Conservation (phyloP, 2,888 invertebrate genomes). For the Acrobeloides nanus region DNA sequence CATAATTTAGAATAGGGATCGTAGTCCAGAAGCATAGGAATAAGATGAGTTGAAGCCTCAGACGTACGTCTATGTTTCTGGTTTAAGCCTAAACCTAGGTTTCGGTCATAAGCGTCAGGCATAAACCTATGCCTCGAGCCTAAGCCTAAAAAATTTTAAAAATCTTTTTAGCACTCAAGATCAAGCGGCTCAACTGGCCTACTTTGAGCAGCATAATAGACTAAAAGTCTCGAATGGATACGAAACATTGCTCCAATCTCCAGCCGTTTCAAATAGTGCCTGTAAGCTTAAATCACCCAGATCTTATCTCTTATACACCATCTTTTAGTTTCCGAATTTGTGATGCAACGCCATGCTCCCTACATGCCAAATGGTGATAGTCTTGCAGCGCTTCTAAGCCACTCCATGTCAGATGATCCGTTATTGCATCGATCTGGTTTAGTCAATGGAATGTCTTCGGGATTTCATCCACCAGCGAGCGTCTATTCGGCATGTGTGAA, state of each 20-base stretch:
- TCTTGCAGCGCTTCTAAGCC: conserved; percentile 33
- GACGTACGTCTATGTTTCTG: too few relatives aligned
- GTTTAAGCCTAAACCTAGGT: too few relatives aligned
- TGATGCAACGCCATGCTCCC: conserved; percentile 11
- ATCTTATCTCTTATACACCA: background rate
- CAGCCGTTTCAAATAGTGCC: conserved; percentile 30
- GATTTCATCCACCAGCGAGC: too few relatives aligned
- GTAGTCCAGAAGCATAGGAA: too few relatives aligned
- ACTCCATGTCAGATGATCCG: conserved; percentile 26
- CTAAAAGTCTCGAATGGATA: conserved; percentile 28
- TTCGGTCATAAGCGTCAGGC: too few relatives aligned
- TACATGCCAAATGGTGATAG: conserved; percentile 24
- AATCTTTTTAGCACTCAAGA: too few relatives aligned
- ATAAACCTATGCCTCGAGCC: too few relatives aligned
- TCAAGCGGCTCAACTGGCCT: too few relatives aligned
- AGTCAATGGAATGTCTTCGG: too few relatives aligned
- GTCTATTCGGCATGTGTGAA: conserved; percentile 15
- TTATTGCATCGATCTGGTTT: background rate
- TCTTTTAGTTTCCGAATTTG: conserved; percentile 15
- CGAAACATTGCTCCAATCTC: conserved; percentile 39
- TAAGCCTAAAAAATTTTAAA: too few relatives aligned
- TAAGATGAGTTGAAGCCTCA: too few relatives aligned
- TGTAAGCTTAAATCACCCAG: background rate
- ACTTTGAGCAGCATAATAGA: conserved; percentile 29
- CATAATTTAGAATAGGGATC: too few relatives aligned